Evolutionary conservation across 2,888 invertebrate genomes (phyloP).

Genomic region (Heliconius sara): DNA sequence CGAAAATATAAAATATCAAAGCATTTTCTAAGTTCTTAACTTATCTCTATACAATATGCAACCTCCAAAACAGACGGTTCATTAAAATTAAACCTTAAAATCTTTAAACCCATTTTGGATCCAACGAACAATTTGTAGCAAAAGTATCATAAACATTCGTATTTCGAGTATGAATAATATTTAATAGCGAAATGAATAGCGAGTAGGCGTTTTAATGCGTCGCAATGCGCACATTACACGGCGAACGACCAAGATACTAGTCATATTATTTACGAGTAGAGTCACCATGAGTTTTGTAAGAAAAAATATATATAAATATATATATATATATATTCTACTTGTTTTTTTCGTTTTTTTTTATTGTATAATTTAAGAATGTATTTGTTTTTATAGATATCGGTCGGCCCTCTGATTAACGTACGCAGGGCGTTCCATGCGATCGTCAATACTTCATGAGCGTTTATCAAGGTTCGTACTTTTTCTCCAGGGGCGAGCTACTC

Average conservation of each 20-base stretch:
- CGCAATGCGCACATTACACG: slow-evolving; percentile 57
- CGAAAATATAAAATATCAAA: too few relatives aligned
- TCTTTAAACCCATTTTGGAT: slow-evolving; percentile 30
- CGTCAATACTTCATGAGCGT: too few relatives aligned
- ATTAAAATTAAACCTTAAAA: slow-evolving; percentile 10
- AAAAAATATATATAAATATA: too few relatives aligned
- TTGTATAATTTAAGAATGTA: too few relatives aligned
- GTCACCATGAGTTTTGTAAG: slow-evolving; percentile 10
- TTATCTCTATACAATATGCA: not conserved
- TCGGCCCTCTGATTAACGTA: too few relatives aligned
- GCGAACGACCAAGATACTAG: slow-evolving; percentile 51
- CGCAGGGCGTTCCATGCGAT: too few relatives aligned
- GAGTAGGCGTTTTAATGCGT: slow-evolving; percentile 71
- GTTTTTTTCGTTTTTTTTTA: not conserved
- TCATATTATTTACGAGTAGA: slow-evolving; percentile 60
- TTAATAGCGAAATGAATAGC: slow-evolving; percentile 65
- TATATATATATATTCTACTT: too few relatives aligned
- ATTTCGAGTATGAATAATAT: slow-evolving; percentile 53
- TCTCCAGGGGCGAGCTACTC: too few relatives aligned
- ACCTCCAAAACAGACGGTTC: slow-evolving; percentile 3
- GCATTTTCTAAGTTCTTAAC: not conserved
- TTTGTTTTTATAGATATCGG: too few relatives aligned
- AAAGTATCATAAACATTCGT: slow-evolving; percentile 47
- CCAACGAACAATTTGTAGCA: slow-evolving; percentile 40
- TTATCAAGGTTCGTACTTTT: too few relatives aligned